Evolutionary conservation across 2,113 vertebrate species (phyloP).

Genomic region (Hyperopisus bebe): DNA sequence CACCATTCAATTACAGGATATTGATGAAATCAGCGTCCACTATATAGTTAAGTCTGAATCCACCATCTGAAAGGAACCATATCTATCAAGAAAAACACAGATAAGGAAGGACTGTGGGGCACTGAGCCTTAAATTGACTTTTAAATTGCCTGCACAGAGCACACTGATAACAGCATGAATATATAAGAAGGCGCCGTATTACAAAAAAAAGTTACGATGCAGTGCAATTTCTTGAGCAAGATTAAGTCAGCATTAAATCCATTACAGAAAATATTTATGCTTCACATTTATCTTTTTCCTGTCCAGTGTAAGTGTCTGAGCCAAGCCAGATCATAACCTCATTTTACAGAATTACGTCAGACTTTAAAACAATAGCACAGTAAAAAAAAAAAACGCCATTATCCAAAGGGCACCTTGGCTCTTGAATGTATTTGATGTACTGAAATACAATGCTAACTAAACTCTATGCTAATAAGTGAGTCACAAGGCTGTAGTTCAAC

Average conservation of each 20-base stretch:
- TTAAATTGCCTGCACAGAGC: constrained; percentile 10
- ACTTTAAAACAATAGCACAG: background rate
- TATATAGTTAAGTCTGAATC: constrained; percentile 27
- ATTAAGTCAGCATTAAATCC: constrained; percentile 3
- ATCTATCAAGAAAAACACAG: constrained; percentile 16
- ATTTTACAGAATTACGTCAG: background rate
- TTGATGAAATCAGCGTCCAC: constrained; percentile 26
- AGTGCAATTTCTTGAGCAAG: background rate
- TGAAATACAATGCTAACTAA: background rate
- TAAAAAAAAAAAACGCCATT: background rate
- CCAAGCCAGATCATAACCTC: background rate
- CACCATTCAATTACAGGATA: constrained; percentile 25
- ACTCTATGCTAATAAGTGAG: background rate
- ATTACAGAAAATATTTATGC: background rate
- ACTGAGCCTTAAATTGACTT: constrained; percentile 18
- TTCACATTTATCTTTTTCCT: background rate
- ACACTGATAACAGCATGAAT: constrained; percentile 35
- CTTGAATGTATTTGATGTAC: background rate
- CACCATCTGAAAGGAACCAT: constrained; percentile 18
- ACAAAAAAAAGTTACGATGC: background rate
- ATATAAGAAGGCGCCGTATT: background rate
- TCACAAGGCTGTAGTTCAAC: background rate
- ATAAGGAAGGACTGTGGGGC: constrained; percentile 26
- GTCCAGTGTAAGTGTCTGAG: background rate
- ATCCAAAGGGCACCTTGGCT: background rate